These are phyloP conservation scores for Pteromalus puparum DNA, from an alignment of 1,140 invertebrate genomes.

Conservation along the genomic window DNA sequence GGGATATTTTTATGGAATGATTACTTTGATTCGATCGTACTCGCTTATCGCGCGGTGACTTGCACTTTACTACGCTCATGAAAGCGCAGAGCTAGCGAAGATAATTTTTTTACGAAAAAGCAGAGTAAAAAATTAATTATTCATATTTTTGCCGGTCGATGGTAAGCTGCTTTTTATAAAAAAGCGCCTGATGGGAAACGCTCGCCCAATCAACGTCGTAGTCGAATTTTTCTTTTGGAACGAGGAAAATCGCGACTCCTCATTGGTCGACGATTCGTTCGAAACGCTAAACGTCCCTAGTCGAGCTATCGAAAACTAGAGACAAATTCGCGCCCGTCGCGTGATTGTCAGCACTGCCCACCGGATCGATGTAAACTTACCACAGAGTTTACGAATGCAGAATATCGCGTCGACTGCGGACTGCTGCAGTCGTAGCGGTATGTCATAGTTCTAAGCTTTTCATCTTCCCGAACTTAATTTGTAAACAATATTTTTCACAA, in stretches of 20 bases:
- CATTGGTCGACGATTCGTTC: no score
- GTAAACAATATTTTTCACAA: conserved; percentile 43
- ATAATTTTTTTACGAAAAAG: no score
- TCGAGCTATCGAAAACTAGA: not conserved
- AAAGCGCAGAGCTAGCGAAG: no score
- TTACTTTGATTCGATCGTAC: no score
- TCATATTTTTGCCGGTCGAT: not conserved
- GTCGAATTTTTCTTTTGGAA: no score
- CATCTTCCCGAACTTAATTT: not conserved
- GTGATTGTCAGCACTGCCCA: not conserved
- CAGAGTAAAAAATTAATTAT: not conserved
- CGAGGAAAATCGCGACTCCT: no score
- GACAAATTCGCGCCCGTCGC: not conserved
- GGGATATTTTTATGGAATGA: no score
- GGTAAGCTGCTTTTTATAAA: no score
- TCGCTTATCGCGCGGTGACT: no score
- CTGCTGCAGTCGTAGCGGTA: conserved; percentile 17
- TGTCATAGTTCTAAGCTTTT: conserved; percentile 22
- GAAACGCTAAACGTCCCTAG: not conserved
- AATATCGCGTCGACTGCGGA: conserved; percentile 11
- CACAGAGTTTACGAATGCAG: not conserved
- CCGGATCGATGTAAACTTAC: conserved; percentile 11
- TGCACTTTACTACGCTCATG: not conserved
- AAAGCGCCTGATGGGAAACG: not conserved
- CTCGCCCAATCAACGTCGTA: no score